Percentiles rank a stretch among this genome's conserved stretches.
These are phyloP conservation scores for Chelmon rostratus DNA, from an alignment of 2,797 vertebrate species.

Conservation along the genomic window DNA sequence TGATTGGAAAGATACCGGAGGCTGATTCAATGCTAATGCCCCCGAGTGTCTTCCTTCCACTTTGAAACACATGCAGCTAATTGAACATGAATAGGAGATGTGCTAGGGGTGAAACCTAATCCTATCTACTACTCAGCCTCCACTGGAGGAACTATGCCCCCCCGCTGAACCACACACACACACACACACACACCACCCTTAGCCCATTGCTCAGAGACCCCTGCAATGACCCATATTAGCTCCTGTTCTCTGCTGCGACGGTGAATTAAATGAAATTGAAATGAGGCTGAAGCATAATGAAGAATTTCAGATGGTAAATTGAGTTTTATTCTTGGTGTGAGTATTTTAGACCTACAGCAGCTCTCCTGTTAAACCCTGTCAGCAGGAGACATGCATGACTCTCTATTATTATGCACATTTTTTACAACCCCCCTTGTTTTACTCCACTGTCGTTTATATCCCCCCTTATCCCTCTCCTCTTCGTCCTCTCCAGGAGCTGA, in stretches of 20 bases:
- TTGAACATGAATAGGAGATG: slow-evolving; percentile 83
- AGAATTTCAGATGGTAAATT: slow-evolving; percentile 35
- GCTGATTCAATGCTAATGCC: slow-evolving; percentile 74
- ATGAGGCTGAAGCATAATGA: slow-evolving; percentile 35
- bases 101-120: slow-evolving; percentile 80
- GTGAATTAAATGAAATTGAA: slow-evolving; percentile 59
- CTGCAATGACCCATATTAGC: slow-evolving; percentile 76
- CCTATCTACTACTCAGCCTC: slow-evolving; percentile 73
- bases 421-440: slow-evolving; percentile 54
- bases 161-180: slow-evolving; percentile 21
- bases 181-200: slow-evolving; percentile 25
- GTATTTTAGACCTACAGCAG: slow-evolving; percentile 36
- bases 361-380: slow-evolving; percentile 47
- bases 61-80: slow-evolving; percentile 82
- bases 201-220: slow-evolving; percentile 63
- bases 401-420: slow-evolving; percentile 72
- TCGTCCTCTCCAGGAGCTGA: slow-evolving; percentile 87
- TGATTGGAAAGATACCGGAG: slow-evolving; percentile 53
- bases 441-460: slow-evolving; percentile 16
- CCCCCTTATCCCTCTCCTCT: slow-evolving; percentile 17
- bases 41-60: slow-evolving; percentile 70
- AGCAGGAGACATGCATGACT: slow-evolving; percentile 54
- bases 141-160: slow-evolving; percentile 37
- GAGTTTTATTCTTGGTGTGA: slow-evolving; percentile 24
- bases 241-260: slow-evolving; percentile 55